phyloP scores from a whole-genome alignment of 2,888 invertebrate species.

The Clivina fossor region DNA sequence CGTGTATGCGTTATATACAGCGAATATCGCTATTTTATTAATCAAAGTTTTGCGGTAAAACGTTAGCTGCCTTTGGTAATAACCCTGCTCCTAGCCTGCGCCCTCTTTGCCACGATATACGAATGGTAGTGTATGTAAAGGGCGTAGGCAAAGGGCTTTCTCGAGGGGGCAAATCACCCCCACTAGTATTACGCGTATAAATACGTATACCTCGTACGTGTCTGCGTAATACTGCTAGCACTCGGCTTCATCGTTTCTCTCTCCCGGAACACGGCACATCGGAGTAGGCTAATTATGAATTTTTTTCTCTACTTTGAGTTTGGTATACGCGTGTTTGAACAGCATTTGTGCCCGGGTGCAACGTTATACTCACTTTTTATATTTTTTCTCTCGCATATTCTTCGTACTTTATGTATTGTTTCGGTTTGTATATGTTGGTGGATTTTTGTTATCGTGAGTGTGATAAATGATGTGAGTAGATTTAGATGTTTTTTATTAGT shows the following conservation, averaged over 20 bases:
- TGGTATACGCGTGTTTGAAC: background rate
- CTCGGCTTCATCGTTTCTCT: constrained; percentile 6
- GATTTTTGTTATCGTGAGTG: too few species aligned
- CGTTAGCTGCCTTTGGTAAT: constrained; percentile 8
- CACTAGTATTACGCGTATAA: too few species aligned
- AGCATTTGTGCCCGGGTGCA: too few species aligned
- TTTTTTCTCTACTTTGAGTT: constrained; percentile 24
- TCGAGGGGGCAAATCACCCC: constrained; percentile 7
- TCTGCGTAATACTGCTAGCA: too few species aligned
- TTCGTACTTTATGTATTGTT: background rate
- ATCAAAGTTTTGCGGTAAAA: constrained; percentile 1
- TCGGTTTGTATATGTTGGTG: too few species aligned
- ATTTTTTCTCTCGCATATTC: background rate
- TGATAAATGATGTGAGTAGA: too few species aligned
- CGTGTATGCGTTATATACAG: too few species aligned
- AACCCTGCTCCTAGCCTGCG: background rate
- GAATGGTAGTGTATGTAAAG: too few species aligned
- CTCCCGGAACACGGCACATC: background rate
- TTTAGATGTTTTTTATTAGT: too few species aligned
- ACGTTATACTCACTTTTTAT: background rate
- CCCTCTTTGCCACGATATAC: too few species aligned
- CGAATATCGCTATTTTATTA: too few species aligned
- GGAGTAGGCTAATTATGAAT: constrained; percentile 17
- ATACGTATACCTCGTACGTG: too few species aligned
- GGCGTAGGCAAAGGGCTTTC: constrained; percentile 12